A percentile compares a stretch with the other conserved stretches of the same genome.
phyloP scores from a whole-genome alignment of 2,888 invertebrate genomes.

The Balanococcus diminutus region DNA sequence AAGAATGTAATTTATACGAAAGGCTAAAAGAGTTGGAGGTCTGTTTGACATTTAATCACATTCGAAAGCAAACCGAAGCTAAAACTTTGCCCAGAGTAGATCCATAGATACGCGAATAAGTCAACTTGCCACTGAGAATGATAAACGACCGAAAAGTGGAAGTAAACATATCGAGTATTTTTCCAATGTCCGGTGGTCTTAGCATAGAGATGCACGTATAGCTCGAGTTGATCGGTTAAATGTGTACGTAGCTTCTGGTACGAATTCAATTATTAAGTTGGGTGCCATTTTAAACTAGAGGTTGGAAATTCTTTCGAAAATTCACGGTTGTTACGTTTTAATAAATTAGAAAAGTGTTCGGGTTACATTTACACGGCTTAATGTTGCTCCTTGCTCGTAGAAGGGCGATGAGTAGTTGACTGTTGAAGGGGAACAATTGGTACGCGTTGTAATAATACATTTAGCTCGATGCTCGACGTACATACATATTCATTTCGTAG shows the following conservation, averaged over 20 bases:
- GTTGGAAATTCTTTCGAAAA: slow-evolving; percentile 26
- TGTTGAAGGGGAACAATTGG: slow-evolving; percentile 19
- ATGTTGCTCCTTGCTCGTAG: not conserved
- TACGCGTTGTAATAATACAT: not conserved
- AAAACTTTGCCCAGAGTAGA: too few species aligned
- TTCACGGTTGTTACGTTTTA: slow-evolving; percentile 42
- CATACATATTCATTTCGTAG: not conserved
- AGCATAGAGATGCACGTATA: not conserved
- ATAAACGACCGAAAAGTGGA: not conserved
- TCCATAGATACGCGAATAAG: too few species aligned
- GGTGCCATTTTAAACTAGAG: slow-evolving; percentile 22
- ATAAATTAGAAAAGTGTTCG: slow-evolving; percentile 39
- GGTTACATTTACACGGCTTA: slow-evolving; percentile 26
- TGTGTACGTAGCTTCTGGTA: not conserved
- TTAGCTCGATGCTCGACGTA: not conserved
- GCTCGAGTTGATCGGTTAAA: not conserved
- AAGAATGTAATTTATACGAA: slow-evolving; percentile 31
- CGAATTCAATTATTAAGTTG: slow-evolving; percentile 13
- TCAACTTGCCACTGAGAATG: too few species aligned
- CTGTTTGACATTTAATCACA: slow-evolving; percentile 19
- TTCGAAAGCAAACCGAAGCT: not conserved
- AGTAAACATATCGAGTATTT: not conserved
- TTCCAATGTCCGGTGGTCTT: not conserved
- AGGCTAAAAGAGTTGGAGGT: slow-evolving; percentile 30
- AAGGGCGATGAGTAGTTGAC: not conserved